Percentiles rank a stretch among this genome's conserved stretches.
Conservation (phyloP, 2,113 vertebrate genomes). For the Aspiorhynchus laticeps region DNA sequence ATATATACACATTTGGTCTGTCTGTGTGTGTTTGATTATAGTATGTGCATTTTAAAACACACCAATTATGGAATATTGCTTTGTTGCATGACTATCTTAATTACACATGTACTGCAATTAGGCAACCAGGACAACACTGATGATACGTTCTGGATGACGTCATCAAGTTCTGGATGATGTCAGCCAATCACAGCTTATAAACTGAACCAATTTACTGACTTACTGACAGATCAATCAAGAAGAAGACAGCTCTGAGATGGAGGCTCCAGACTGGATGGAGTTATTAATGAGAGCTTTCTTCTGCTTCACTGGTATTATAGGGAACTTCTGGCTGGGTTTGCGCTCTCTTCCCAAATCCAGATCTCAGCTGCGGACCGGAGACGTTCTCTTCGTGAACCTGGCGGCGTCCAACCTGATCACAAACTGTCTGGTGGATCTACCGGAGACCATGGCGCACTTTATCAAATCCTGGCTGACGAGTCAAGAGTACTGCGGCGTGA, state of each 20-base stretch:
- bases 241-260: conserved; percentile 57
- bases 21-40: too few relatives aligned
- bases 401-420: conserved; percentile 78
- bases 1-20: too few relatives aligned
- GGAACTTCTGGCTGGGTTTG: conserved; percentile 74
- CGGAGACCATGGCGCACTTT: conserved; percentile 68
- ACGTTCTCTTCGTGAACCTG: conserved; percentile 76
- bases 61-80: not conserved
- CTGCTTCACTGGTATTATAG: conserved; percentile 72
- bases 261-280: conserved; percentile 57
- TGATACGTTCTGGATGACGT: not conserved
- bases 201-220: not conserved
- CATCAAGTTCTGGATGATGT: not conserved
- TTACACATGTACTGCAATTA: conserved; percentile 10
- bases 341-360: conserved; percentile 63
- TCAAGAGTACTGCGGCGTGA: conserved; percentile 69
- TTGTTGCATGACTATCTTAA: not conserved
- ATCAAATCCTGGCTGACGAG: too few relatives aligned
- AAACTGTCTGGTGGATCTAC: conserved; percentile 77
- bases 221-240: not conserved
- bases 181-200: not conserved
- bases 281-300: conserved; percentile 66
- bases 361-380: conserved; percentile 66
- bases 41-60: too few relatives aligned
- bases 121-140: not conserved